phyloP scores from a whole-genome alignment of 2,797 vertebrate species.

The Clangula hyemalis region DNA sequence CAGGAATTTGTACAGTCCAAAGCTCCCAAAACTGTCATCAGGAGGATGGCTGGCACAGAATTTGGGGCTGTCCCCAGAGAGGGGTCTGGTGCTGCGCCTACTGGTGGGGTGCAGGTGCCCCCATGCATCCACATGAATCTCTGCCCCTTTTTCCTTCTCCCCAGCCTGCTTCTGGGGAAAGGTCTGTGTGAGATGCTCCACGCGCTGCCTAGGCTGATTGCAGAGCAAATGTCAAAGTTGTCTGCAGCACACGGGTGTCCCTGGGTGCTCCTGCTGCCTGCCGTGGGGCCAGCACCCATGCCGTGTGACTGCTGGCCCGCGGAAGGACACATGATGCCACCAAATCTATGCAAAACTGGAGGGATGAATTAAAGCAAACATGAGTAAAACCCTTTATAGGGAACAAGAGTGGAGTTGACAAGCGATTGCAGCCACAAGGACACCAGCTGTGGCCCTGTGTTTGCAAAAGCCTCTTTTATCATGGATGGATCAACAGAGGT shows the following conservation, averaged over 20 bases:
- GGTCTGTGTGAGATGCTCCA: not conserved
- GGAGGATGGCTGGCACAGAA: not conserved
- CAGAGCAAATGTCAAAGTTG: not conserved
- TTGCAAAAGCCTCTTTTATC: not conserved
- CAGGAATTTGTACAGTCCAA: accelerated
- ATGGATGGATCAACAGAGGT: not conserved
- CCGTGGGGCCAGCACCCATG: accelerated
- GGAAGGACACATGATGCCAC: not conserved
- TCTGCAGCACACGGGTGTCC: not conserved
- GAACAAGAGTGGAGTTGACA: not conserved
- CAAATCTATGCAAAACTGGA: not conserved
- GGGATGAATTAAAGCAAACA: not conserved
- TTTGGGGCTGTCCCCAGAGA: not conserved
- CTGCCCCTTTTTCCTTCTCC: not conserved
- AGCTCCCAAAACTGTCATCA: not conserved
- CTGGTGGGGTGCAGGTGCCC: not conserved
- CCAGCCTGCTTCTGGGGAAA: not conserved
- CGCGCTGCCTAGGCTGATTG: too few species aligned
- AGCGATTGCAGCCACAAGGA: not conserved
- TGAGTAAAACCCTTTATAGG: not conserved
- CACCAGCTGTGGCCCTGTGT: not conserved
- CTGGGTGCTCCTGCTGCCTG: not conserved
- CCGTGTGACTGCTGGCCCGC: not conserved
- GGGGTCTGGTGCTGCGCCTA: not conserved
- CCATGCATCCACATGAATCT: not conserved